Conservation (phyloP, 2,797 vertebrate genomes). For the Spondyliosoma cantharus region DNA sequence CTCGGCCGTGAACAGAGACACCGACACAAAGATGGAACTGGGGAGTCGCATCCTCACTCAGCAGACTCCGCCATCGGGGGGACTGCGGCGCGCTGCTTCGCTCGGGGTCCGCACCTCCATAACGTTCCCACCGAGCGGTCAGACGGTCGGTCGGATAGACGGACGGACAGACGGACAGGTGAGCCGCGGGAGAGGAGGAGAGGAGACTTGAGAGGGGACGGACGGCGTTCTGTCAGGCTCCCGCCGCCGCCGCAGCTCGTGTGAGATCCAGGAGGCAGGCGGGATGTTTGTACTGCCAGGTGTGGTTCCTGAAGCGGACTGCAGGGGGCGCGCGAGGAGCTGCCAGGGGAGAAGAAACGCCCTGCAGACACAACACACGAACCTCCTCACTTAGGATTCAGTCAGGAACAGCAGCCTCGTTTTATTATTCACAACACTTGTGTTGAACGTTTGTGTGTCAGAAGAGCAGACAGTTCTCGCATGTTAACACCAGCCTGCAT, state of each 20-base stretch:
- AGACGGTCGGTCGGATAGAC: background rate
- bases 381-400: too few relatives aligned
- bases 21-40: slow-evolving; percentile 92
- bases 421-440: too few relatives aligned
- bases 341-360: background rate
- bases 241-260: slow-evolving; percentile 46
- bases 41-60: slow-evolving; percentile 93
- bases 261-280: slow-evolving; percentile 22
- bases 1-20: slow-evolving; percentile 94
- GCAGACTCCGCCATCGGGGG: slow-evolving; percentile 74
- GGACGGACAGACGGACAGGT: background rate
- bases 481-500: too few relatives aligned
- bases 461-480: too few relatives aligned
- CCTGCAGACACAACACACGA: background rate
- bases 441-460: too few relatives aligned
- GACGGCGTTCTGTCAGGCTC: slow-evolving; percentile 10
- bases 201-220: too few relatives aligned
- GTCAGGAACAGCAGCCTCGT: background rate
- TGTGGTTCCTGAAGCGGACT: slow-evolving; percentile 31
- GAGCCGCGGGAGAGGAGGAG: slow-evolving; percentile 2
- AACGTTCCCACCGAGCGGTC: slow-evolving; percentile 38
- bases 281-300: slow-evolving; percentile 34
- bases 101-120: slow-evolving; percentile 58
- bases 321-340: slow-evolving; percentile 66
- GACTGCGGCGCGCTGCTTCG: slow-evolving; percentile 56